These are phyloP conservation scores for Sebastolobus alascanus DNA, from an alignment of 2,797 vertebrate genomes.

Conservation along the genomic window DNA sequence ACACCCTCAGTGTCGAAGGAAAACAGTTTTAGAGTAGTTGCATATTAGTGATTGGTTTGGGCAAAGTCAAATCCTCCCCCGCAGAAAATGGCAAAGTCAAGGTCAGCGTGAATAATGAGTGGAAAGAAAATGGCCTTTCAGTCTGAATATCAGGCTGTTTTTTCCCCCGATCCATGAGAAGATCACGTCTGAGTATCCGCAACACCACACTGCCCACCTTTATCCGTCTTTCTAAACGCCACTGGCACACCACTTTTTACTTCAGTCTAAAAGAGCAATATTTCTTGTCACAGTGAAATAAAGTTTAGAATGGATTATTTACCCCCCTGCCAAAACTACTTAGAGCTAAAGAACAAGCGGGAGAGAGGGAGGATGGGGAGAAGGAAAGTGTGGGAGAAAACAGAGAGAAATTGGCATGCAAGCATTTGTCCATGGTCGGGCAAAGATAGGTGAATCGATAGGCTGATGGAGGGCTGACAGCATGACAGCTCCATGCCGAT, in stretches of 20 bases:
- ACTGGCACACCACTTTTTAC: constrained; percentile 46
- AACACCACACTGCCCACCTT: constrained; percentile 19
- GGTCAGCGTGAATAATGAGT: constrained; percentile 34
- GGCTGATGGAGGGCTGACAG: constrained; percentile 82
- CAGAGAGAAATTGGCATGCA: constrained; percentile 75
- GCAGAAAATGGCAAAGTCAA: constrained; percentile 6
- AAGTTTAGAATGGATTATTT: constrained; percentile 78
- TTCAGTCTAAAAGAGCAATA: constrained; percentile 53
- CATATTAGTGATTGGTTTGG: constrained; percentile 7
- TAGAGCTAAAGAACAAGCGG: constrained; percentile 52
- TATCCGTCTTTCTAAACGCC: constrained; percentile 55
- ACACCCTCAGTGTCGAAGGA: not conserved
- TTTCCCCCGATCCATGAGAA: constrained; percentile 27
- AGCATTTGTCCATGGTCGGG: constrained; percentile 73
- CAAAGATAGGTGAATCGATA: constrained; percentile 84
- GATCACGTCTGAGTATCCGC: constrained; percentile 37
- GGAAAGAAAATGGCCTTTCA: constrained; percentile 41
- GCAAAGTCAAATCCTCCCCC: constrained; percentile 11
- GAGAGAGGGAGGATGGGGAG: constrained; percentile 14
- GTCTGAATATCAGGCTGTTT: constrained; percentile 30
- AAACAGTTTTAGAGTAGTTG: not conserved
- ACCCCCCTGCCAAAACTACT: constrained; percentile 68
- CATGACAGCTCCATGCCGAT: constrained; percentile 76
- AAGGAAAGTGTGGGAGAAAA: constrained; percentile 42
- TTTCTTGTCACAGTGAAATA: constrained; percentile 67